A percentile compares a stretch with the other conserved stretches of the same genome.
These are phyloP conservation scores for Brachylomia viminalis DNA, from an alignment of 2,888 invertebrate genomes.

Conservation along the genomic window DNA sequence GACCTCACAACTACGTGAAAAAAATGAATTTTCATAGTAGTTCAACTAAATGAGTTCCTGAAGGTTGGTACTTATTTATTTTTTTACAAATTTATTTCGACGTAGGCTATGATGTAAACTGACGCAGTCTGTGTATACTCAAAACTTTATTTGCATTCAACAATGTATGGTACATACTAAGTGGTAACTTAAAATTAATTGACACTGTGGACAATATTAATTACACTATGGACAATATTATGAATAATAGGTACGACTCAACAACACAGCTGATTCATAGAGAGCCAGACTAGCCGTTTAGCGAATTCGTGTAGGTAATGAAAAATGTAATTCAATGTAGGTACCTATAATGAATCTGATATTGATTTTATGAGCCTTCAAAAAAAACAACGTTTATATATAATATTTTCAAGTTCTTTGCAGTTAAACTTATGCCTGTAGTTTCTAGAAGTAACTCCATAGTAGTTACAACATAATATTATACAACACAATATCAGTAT, in stretches of 20 bases:
- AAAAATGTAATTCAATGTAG: too few species aligned
- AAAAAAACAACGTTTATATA: not conserved
- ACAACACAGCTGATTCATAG: conserved; percentile 6
- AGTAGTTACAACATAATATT: not conserved
- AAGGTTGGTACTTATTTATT: conserved; percentile 30
- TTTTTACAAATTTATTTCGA: not conserved
- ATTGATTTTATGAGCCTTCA: not conserved
- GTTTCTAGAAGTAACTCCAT: not conserved
- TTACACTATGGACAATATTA: too few species aligned
- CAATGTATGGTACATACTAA: too few species aligned
- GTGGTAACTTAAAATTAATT: too few species aligned
- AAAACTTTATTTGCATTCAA: too few species aligned
- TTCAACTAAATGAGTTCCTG: not conserved
- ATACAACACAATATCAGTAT: not conserved
- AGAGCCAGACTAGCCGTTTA: not conserved
- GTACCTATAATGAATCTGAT: not conserved
- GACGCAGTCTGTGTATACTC: conserved; percentile 9
- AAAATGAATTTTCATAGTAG: conserved; percentile 29
- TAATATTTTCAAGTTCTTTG: not conserved
- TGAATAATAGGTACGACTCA: too few species aligned
- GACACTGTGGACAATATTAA: too few species aligned
- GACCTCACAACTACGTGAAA: not conserved
- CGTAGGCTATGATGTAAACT: conserved; percentile 21
- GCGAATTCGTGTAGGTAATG: not conserved
- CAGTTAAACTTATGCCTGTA: not conserved